phyloP scores from a whole-genome alignment of 2,113 vertebrate species.

The Alethe diademata region DNA sequence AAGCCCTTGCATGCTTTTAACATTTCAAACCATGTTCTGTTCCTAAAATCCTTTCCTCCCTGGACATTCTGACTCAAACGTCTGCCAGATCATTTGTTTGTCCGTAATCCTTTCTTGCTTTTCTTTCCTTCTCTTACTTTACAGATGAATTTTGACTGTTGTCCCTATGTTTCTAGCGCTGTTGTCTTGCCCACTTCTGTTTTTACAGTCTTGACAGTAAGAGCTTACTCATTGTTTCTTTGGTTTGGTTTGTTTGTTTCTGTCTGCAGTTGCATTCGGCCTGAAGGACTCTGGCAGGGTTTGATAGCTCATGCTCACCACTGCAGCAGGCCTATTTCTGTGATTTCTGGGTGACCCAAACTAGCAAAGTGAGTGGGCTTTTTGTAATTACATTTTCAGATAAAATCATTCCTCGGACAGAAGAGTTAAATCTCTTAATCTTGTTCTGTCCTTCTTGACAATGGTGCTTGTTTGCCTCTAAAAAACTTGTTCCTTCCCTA shows the following conservation, averaged over 20 bases:
- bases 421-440: background rate
- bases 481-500: background rate
- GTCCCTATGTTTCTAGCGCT: rapidly evolving
- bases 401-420: background rate
- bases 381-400: background rate
- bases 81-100: background rate
- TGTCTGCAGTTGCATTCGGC: background rate
- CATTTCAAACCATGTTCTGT: background rate
- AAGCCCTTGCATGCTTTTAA: background rate
- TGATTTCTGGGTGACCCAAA: background rate
- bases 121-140: background rate
- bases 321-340: background rate
- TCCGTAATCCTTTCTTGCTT: background rate
- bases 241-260: background rate
- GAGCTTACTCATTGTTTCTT: background rate
- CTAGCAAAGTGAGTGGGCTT: background rate
- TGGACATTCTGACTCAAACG: background rate
- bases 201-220: background rate
- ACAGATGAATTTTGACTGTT: background rate
- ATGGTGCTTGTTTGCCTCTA: background rate
- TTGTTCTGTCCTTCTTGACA: background rate
- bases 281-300: background rate
- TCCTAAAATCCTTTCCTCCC: background rate
- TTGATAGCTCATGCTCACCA: background rate
- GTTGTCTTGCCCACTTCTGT: background rate